These are phyloP conservation scores for Heliconius melpomene DNA, from an alignment of 1,140 invertebrate genomes.

Conservation along the genomic window DNA sequence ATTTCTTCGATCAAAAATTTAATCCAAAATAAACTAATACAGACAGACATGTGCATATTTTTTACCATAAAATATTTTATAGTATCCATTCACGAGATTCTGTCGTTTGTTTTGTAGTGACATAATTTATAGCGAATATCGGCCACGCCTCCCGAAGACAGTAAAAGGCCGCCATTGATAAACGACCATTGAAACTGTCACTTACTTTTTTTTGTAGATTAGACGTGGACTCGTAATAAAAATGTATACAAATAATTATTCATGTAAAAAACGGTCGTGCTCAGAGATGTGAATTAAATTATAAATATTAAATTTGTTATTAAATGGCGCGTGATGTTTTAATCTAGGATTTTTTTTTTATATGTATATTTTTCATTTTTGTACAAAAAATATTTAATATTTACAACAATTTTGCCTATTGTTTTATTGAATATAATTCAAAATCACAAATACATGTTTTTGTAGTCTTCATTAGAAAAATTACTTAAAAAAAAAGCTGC, in stretches of 20 bases:
- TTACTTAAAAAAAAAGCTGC: too few relatives aligned
- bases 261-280: not conserved
- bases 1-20: too few relatives aligned
- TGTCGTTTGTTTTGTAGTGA: conserved; percentile 54
- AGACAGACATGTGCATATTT: conserved; percentile 12
- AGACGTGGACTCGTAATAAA: not conserved
- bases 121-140: conserved; percentile 67
- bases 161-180: conserved; percentile 56
- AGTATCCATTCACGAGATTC: conserved; percentile 46
- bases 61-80: conserved; percentile 41
- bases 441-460: too few relatives aligned
- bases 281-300: not conserved
- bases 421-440: too few relatives aligned
- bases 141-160: conserved; percentile 59
- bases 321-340: too few relatives aligned
- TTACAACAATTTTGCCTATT: too few relatives aligned
- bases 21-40: not conserved
- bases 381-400: too few relatives aligned
- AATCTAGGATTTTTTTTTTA: not conserved
- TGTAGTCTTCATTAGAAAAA: too few relatives aligned
- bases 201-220: not conserved
- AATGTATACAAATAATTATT: not conserved
- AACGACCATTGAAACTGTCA: conserved; percentile 32
- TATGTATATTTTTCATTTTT: too few relatives aligned
- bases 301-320: not conserved